Conservation (phyloP, 23 tunicate species). For the Trididemnum nubilum region DNA sequence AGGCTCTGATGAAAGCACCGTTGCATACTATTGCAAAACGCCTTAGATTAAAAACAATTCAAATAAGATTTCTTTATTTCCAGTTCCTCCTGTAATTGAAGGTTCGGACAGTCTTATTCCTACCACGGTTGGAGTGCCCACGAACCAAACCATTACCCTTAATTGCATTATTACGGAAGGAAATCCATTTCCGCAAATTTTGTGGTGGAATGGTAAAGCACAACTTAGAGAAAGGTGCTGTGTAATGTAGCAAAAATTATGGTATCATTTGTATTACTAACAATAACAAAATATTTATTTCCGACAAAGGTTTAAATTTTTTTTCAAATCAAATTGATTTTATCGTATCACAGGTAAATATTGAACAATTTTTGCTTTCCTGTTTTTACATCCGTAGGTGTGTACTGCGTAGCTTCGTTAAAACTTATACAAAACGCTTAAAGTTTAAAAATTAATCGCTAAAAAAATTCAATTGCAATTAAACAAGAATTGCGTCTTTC, state of each 20-base stretch:
- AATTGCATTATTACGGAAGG: constrained; percentile 76
- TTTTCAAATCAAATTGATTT: background rate
- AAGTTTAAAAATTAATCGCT: too few relatives aligned
- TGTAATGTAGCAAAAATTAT: background rate
- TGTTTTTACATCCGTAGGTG: too few relatives aligned
- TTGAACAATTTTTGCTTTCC: too few relatives aligned
- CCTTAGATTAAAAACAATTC: too few relatives aligned
- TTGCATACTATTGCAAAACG: too few relatives aligned
- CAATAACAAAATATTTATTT: background rate
- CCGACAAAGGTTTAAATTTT: background rate
- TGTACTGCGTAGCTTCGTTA: too few relatives aligned
- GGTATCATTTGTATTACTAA: background rate
- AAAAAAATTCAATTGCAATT: too few relatives aligned
- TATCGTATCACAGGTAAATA: too few relatives aligned
- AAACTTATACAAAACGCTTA: too few relatives aligned
- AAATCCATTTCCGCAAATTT: constrained; percentile 80
- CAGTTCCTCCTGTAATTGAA: constrained; percentile 87
- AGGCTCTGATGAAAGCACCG: too few relatives aligned
- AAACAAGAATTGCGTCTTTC: too few relatives aligned
- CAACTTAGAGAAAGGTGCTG: constrained; percentile 51
- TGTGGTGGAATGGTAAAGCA: constrained; percentile 76
- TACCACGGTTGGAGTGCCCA: constrained; percentile 62
- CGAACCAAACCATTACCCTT: constrained; percentile 56
- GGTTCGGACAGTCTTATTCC: constrained; percentile 59
- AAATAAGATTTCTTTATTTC: background rate